Conservation (phyloP, 2,888 invertebrate species). For the Ophioninae sp. region DNA sequence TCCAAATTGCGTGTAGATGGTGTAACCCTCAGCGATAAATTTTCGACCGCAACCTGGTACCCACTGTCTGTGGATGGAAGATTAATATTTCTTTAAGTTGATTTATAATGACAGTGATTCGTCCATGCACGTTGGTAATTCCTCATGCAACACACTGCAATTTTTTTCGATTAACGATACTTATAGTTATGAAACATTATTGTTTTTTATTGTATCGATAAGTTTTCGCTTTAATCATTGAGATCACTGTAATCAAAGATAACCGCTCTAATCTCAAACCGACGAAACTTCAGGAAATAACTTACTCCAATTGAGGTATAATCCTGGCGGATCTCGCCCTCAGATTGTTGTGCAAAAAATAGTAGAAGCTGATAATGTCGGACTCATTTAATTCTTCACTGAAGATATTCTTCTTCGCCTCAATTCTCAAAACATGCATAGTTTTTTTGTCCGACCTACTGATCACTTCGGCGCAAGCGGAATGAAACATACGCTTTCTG, state of each 20-base stretch:
- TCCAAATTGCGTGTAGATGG: slow-evolving; percentile 88
- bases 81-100: not conserved
- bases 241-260: too few species aligned
- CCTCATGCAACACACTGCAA: too few species aligned
- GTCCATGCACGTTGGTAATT: too few species aligned
- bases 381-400: slow-evolving; percentile 74
- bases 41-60: slow-evolving; percentile 88
- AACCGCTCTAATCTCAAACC: slow-evolving; percentile 47
- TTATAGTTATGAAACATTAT: too few species aligned
- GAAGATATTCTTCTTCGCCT: slow-evolving; percentile 83
- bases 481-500: slow-evolving; percentile 60
- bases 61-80: slow-evolving; percentile 83
- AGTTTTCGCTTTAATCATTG: too few species aligned
- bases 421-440: slow-evolving; percentile 86
- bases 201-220: too few species aligned
- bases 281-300: slow-evolving; percentile 63
- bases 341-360: slow-evolving; percentile 87
- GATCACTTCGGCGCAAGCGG: slow-evolving; percentile 64
- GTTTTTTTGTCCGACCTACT: slow-evolving; percentile 82
- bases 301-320: slow-evolving; percentile 90
- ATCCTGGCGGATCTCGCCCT: slow-evolving; percentile 84
- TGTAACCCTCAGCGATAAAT: slow-evolving; percentile 84
- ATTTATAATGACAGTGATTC: not conserved
- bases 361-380: slow-evolving; percentile 86
- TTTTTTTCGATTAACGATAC: too few species aligned